Evolutionary conservation across 2,113 vertebrate species (phyloP), one percentile per base, ranked within the genome.

Genomic region (Guaruba guarouba): DNA sequence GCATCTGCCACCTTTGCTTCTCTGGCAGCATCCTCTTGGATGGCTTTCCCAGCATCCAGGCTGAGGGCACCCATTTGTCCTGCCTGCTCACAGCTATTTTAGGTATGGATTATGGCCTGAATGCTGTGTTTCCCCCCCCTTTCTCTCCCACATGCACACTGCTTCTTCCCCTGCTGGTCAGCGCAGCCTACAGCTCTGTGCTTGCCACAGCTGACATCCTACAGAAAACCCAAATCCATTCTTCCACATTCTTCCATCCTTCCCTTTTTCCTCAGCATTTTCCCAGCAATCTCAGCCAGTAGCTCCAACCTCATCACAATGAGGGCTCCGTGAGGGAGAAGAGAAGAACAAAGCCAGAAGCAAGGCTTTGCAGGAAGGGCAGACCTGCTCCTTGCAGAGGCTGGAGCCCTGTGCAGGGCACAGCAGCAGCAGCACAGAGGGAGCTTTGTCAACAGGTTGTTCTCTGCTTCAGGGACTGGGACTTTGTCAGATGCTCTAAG

Each of bases 141-240:
- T 33, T 14, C 41, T 41, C 48, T 74, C 61, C 52, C 46, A 17
- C 4, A 0, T 0, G 3, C 54, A 25, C 37, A 2, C 39, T 27
- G 59, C n/a, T 69, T 59, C 57, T 24, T 59, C 25, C 49, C 22
- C 46, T 46, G 52, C 71, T n/a, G 61, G 5, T 18, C 54, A 51
- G 64, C 48, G 24, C 59, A 80, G 61, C 20, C 24, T 25, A 11
- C 35, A 27, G 19, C 78, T 83, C 49, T 9, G 9, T 15, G 31
- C 43, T 78, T 55, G 46, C 31, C 81, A 59, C 3, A 67, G 69
- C 37, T 16, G 5, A 20, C 13, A 67, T 22, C 31, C 17, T 71
- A 49, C 35, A 35, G n/a, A 35, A 79, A 76, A 69, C 6, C 41
- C 61, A 29, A 73, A 39, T 8, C 6, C 9, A 3, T 18, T 63